Conservation (phyloP, 2,888 invertebrate genomes). For the Seira sanloemensis region DNA sequence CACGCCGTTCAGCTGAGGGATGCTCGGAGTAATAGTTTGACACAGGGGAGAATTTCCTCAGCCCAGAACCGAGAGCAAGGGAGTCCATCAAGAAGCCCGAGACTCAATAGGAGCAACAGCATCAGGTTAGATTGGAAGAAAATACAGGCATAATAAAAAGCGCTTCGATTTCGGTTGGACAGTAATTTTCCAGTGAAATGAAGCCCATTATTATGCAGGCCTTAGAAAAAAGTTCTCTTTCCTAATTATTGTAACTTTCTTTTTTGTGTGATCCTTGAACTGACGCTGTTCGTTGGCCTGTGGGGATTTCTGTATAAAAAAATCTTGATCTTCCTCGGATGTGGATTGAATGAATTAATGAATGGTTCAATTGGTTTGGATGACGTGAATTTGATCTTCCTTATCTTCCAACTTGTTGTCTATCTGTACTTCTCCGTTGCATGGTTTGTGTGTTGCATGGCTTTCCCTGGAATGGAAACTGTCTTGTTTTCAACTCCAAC, state of each 20-base stretch:
- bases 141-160: too few relatives aligned
- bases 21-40: conserved; percentile 83
- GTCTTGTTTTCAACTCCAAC: neutral
- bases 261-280: neutral
- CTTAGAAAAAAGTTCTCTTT: neutral
- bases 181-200: too few relatives aligned
- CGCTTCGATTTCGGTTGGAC: too few relatives aligned
- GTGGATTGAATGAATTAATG: conserved; percentile 9
- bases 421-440: conserved; percentile 25
- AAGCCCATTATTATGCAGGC: too few relatives aligned
- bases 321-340: conserved; percentile 1
- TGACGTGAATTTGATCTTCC: neutral
- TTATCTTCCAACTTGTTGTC: neutral
- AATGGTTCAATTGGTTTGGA: conserved; percentile 9
- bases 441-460: conserved; percentile 17
- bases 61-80: conserved; percentile 77
- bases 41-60: conserved; percentile 79
- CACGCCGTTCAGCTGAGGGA: conserved; percentile 82
- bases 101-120: conserved; percentile 92
- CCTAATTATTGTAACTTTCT: neutral
- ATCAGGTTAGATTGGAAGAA: conserved; percentile 83
- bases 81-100: conserved; percentile 75
- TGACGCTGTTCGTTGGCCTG: neutral
- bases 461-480: neutral
- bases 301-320: neutral